phyloP scores from a whole-genome alignment of 2,888 invertebrate genomes.

The Hypsopygia costalis region DNA sequence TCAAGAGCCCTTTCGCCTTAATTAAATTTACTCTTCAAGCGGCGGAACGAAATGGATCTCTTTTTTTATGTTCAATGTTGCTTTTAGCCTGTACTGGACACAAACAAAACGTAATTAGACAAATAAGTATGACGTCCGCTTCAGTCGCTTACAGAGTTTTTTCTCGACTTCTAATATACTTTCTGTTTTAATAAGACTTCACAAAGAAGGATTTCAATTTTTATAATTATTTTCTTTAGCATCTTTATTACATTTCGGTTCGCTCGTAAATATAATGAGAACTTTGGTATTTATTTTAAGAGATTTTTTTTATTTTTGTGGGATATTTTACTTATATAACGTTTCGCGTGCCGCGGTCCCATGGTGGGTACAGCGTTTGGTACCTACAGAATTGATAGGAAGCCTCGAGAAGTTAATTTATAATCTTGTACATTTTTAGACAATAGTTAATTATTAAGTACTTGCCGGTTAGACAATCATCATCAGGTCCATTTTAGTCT shows the following conservation, averaged over 20 bases:
- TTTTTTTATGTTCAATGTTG: constrained; percentile 39
- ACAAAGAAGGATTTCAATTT: not conserved
- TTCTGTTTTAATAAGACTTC: constrained; percentile 12
- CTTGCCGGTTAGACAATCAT: too few species aligned
- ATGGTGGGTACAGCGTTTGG: too few species aligned
- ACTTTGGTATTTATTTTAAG: too few species aligned
- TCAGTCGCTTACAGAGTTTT: constrained; percentile 7
- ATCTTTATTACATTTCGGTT: not conserved
- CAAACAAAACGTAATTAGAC: constrained; percentile 41
- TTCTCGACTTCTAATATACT: constrained; percentile 5
- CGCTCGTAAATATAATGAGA: too few species aligned
- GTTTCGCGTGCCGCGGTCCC: too few species aligned
- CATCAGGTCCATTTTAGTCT: too few species aligned
- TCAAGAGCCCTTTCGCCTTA: constrained; percentile 61
- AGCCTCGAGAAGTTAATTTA: too few species aligned
- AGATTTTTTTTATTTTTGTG: too few species aligned
- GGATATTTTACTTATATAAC: too few species aligned
- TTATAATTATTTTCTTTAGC: not conserved
- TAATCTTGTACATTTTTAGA: too few species aligned
- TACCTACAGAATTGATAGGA: too few species aligned
- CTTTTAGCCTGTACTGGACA: constrained; percentile 35
- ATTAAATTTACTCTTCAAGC: constrained; percentile 66
- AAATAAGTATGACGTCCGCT: constrained; percentile 31
- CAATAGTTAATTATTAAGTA: too few species aligned
- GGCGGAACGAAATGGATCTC: constrained; percentile 46